phyloP scores from a whole-genome alignment of 2,113 vertebrate species.

The Rousettus leschenaultii region DNA sequence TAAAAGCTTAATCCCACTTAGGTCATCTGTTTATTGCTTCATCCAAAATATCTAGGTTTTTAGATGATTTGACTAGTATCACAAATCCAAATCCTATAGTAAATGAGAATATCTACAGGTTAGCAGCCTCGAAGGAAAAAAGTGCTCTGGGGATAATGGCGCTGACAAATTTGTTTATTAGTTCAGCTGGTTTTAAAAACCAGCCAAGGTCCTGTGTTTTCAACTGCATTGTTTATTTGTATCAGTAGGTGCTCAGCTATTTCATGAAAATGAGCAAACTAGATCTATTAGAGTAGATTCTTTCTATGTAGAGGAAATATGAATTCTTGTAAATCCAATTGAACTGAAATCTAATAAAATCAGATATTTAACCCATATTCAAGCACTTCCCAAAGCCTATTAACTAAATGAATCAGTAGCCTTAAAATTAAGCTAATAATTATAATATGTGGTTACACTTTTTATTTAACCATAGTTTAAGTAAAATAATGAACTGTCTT shows the following conservation, averaged over 20 bases:
- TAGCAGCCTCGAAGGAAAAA: conserved; percentile 57
- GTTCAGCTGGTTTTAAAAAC: conserved; percentile 70
- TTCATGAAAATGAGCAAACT: conserved; percentile 66
- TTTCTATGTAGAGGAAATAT: conserved; percentile 50
- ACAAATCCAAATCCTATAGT: conserved; percentile 63
- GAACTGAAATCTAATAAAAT: conserved; percentile 30
- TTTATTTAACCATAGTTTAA: not conserved
- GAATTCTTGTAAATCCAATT: not conserved
- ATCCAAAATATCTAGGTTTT: conserved; percentile 71
- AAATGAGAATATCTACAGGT: conserved; percentile 60
- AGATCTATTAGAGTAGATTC: conserved; percentile 28
- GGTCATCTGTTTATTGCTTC: conserved; percentile 77
- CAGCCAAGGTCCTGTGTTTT: conserved; percentile 63
- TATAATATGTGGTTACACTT: not conserved
- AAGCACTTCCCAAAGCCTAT: not conserved
- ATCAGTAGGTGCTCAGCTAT: conserved; percentile 46
- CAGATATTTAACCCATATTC: not conserved
- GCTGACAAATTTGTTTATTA: conserved; percentile 77
- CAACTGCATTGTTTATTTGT: conserved; percentile 72
- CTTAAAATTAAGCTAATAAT: conserved; percentile 20
- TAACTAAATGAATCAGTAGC: not conserved
- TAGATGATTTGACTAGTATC: conserved; percentile 60
- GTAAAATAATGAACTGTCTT: not conserved
- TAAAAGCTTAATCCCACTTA: conserved; percentile 69
- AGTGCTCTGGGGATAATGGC: conserved; percentile 57